phyloP scores from a whole-genome alignment of 2,797 vertebrate genomes.

The Pangasius larnaudii region DNA sequence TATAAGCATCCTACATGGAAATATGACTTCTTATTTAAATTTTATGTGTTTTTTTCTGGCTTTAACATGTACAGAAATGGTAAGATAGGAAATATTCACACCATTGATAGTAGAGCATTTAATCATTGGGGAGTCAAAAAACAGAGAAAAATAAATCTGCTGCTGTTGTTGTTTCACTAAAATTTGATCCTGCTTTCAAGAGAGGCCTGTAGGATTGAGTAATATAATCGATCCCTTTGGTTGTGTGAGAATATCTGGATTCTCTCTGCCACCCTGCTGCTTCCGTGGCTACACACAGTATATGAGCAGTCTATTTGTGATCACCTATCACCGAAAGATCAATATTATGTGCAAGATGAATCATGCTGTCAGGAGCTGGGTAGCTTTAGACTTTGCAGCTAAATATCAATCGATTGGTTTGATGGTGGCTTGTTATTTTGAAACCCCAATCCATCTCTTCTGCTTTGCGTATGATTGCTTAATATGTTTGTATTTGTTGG shows the following conservation, averaged over 20 bases:
- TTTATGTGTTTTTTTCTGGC: not conserved
- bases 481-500: not conserved
- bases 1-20: not conserved
- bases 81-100: not conserved
- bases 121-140: not conserved
- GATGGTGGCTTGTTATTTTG: not conserved
- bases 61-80: not conserved
- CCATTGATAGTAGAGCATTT: not conserved
- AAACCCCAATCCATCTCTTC: not conserved
- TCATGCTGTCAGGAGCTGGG: not conserved
- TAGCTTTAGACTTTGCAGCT: not conserved
- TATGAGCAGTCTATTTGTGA: slow-evolving; percentile 34
- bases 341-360: slow-evolving; percentile 41
- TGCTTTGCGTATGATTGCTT: not conserved
- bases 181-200: not conserved
- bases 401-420: not conserved
- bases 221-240: slow-evolving; percentile 12
- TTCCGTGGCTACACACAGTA: slow-evolving; percentile 30
- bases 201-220: not conserved
- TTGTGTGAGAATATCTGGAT: slow-evolving; percentile 14
- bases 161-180: slow-evolving; percentile 6
- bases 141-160: not conserved
- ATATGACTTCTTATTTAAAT: not conserved
- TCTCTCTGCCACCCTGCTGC: slow-evolving; percentile 26
- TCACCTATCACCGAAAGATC: slow-evolving; percentile 43